phyloP scores from a whole-genome alignment of 1,140 invertebrate genomes.

The Drosophila mojavensis region DNA sequence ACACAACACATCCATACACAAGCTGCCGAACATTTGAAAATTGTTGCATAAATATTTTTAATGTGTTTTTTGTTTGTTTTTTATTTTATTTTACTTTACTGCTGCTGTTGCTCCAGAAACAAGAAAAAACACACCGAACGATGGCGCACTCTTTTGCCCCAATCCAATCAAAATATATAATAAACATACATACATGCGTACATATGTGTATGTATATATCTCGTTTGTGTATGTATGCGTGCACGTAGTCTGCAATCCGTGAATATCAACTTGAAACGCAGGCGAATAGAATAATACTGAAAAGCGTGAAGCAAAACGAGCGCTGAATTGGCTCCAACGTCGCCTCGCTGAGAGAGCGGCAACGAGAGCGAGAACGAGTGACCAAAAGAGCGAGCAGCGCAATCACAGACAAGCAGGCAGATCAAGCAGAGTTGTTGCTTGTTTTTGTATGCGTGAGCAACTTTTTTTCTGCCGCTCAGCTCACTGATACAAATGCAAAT shows the following conservation, averaged over 20 bases:
- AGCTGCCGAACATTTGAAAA: slow-evolving; percentile 28
- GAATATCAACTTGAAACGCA: slow-evolving; percentile 69
- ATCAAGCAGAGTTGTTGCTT: slow-evolving; percentile 43
- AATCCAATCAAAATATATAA: slow-evolving; percentile 76
- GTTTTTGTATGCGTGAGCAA: slow-evolving; percentile 49
- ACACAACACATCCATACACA: slow-evolving; percentile 1
- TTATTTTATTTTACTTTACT: slow-evolving; percentile 40
- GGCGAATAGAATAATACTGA: slow-evolving; percentile 79
- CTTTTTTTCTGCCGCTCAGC: slow-evolving; percentile 48
- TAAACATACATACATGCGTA: slow-evolving; percentile 61
- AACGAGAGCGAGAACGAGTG: slow-evolving; percentile 32
- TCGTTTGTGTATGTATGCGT: slow-evolving; percentile 54
- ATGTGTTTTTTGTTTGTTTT: slow-evolving; percentile 36
- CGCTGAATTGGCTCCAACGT: slow-evolving; percentile 42
- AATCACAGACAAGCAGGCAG: slow-evolving; percentile 55
- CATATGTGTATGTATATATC: slow-evolving; percentile 44
- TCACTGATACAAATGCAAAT: slow-evolving; percentile 29
- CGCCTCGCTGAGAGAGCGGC: slow-evolving; percentile 26
- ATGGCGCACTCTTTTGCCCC: slow-evolving; percentile 65
- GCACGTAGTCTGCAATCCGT: slow-evolving; percentile 52
- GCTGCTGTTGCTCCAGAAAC: slow-evolving; percentile 34
- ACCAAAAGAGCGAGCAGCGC: slow-evolving; percentile 41
- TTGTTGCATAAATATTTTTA: slow-evolving; percentile 48
- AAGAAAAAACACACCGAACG: slow-evolving; percentile 50
- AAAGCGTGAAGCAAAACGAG: slow-evolving; percentile 54